Conservation (phyloP, 2,113 vertebrate genomes). For the Caloenas nicobarica region DNA sequence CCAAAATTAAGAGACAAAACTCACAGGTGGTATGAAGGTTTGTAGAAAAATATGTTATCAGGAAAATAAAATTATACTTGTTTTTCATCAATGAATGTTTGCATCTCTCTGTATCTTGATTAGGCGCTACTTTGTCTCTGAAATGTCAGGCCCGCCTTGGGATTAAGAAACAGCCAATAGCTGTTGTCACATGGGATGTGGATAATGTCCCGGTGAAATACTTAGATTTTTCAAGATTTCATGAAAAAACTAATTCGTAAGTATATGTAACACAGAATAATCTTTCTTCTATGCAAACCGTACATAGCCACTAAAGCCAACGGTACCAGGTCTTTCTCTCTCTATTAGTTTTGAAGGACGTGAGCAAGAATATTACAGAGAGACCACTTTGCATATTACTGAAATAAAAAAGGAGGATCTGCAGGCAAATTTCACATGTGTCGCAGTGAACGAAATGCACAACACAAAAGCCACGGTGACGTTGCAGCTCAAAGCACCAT, state of each 20-base stretch:
- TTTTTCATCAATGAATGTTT: not conserved
- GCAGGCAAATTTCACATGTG: constrained; percentile 38
- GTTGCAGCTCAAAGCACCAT: constrained; percentile 21
- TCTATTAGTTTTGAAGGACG: constrained; percentile 8
- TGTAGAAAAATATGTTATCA: not conserved
- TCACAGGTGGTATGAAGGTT: not conserved
- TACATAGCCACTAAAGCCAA: not conserved
- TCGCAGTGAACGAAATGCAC: not conserved
- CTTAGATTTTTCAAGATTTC: not conserved
- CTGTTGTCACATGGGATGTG: constrained; percentile 47
- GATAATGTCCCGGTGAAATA: not conserved
- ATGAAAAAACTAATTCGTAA: constrained; percentile 3
- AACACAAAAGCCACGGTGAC: not conserved
- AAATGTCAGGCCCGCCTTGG: constrained; percentile 67
- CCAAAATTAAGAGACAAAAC: not conserved
- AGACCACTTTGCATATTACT: constrained; percentile 33
- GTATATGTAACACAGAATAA: not conserved
- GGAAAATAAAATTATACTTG: not conserved
- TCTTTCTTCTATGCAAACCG: not conserved
- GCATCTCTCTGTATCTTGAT: not conserved
- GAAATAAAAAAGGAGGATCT: constrained; percentile 63
- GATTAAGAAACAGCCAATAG: not conserved
- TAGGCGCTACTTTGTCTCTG: constrained; percentile 56
- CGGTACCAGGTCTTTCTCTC: not conserved
- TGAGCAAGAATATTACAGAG: not conserved